A percentile compares a stretch with the other conserved stretches of the same genome.
Evolutionary conservation across 2,113 vertebrate species (phyloP).

Genomic region (Tychaedon coryphoeus): DNA sequence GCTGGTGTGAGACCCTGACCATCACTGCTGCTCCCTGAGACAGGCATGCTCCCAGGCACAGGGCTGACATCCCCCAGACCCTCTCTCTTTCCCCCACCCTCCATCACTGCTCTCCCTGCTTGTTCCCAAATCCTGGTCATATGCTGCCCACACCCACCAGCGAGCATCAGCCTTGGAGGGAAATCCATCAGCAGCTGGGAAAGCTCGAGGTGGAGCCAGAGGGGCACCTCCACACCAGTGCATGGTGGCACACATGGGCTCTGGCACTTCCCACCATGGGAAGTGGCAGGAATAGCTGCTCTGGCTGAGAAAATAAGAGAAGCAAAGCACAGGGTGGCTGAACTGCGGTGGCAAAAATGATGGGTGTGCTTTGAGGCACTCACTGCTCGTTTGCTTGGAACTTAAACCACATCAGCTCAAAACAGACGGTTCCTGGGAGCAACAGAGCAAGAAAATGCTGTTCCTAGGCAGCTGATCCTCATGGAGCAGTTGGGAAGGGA

Average conservation of each 20-base stretch:
- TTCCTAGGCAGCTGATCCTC: neutral
- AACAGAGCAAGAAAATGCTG: neutral
- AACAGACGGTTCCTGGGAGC: neutral
- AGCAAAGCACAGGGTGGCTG: fast-evolving
- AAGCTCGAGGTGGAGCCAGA: fast-evolving
- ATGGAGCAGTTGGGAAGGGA: neutral
- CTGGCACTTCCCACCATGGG: neutral
- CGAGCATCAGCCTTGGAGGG: fast-evolving
- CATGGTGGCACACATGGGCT: neutral
- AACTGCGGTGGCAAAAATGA: neutral
- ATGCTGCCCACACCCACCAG: fast-evolving
- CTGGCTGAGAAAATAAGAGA: neutral
- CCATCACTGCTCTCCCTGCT: neutral
- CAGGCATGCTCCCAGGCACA: fast-evolving
- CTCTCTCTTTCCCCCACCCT: neutral
- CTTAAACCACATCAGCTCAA: neutral
- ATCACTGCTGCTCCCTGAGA: neutral
- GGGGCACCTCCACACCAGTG: neutral
- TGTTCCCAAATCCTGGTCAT: neutral
- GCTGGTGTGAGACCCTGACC: neutral
- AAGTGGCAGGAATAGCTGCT: neutral
- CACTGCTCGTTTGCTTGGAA: neutral
- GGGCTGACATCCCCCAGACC: neutral
- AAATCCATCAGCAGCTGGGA: neutral
- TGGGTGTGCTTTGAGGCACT: neutral